Evolutionary conservation across 2,888 invertebrate genomes (phyloP).

Genomic region (Cryptocheilus praepositus): DNA sequence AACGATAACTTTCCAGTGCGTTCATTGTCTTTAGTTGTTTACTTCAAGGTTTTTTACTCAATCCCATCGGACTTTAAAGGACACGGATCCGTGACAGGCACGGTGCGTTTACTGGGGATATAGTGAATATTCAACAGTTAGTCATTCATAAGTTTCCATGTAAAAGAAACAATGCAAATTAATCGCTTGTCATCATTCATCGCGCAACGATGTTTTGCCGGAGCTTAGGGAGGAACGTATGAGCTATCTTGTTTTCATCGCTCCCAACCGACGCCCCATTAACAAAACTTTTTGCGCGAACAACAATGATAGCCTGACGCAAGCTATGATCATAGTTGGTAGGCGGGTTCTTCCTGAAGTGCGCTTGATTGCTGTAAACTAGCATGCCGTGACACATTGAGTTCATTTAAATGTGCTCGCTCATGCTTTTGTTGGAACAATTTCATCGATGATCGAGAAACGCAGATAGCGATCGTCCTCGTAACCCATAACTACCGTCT

Average conservation of each 20-base stretch:
- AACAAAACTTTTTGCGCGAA: conserved; percentile 20
- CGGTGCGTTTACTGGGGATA: too few species aligned
- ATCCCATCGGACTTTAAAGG: too few species aligned
- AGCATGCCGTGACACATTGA: conserved; percentile 21
- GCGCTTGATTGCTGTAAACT: conserved; percentile 32
- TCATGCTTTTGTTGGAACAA: not conserved
- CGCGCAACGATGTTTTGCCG: too few species aligned
- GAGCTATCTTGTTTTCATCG: conserved; percentile 7
- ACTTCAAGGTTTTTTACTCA: too few species aligned
- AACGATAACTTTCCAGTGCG: too few species aligned
- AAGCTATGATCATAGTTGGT: conserved; percentile 8
- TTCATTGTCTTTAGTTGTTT: too few species aligned
- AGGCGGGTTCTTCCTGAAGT: conserved; percentile 22
- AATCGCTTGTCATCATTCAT: too few species aligned
- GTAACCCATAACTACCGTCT: conserved; percentile 5
- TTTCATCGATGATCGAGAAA: conserved; percentile 16
- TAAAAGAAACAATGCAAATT: too few species aligned
- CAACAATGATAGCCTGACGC: conserved; percentile 18
- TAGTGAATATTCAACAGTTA: too few species aligned
- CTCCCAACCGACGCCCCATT: conserved; percentile 5
- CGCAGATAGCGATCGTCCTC: conserved; percentile 10
- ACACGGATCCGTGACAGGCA: too few species aligned
- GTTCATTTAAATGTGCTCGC: conserved; percentile 24
- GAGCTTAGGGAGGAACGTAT: too few species aligned
- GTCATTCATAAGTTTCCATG: too few species aligned